Percentiles rank a stretch among this genome's conserved stretches.
Conservation (phyloP, 2,797 vertebrate species). For the Eidolon dupreanum region DNA sequence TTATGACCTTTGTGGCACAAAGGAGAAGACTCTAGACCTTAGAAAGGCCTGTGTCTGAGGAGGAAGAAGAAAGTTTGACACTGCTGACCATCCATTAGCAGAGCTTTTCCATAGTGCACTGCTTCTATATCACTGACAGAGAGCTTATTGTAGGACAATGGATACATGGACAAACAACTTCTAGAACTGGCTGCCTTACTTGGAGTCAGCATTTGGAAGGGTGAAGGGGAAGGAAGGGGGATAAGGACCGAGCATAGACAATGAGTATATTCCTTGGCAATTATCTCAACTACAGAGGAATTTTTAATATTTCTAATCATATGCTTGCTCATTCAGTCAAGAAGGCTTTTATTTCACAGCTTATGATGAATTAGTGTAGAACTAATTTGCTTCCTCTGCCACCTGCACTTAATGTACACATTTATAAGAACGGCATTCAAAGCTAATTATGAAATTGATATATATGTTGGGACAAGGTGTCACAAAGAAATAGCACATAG, state of each 20-base stretch:
- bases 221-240: neutral
- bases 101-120: neutral
- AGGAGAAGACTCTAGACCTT: neutral
- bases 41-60: neutral
- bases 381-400: constrained; percentile 32
- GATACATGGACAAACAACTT: neutral
- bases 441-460: neutral
- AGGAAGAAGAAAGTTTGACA: neutral
- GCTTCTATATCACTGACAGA: neutral
- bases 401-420: neutral
- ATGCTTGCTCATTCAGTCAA: constrained; percentile 50
- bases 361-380: constrained; percentile 68
- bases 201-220: neutral
- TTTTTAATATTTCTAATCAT: constrained; percentile 51
- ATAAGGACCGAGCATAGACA: neutral
- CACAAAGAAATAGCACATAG: neutral
- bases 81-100: neutral
- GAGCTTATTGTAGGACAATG: neutral
- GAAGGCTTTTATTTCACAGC: constrained; percentile 69
- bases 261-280: neutral
- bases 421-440: constrained; percentile 33
- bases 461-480: neutral
- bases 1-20: neutral
- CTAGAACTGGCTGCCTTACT: neutral
- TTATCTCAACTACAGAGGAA: constrained; percentile 63